A percentile compares a stretch with the other conserved stretches of the same genome.
Conservation (phyloP, 2,797 vertebrate species). For the Brachyrhaphis roseni region DNA sequence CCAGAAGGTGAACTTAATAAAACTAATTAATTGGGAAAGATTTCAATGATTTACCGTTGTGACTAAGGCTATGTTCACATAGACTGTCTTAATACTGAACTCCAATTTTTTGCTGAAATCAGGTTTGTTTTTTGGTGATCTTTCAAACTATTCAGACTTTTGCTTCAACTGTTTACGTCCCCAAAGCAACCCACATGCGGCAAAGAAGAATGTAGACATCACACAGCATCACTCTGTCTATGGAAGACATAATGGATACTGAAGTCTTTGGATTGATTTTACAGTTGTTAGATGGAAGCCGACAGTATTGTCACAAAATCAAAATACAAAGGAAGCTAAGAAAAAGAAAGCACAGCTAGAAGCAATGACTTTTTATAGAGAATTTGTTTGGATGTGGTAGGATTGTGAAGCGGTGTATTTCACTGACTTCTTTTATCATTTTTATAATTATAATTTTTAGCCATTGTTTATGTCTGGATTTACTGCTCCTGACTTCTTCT, state of each 20-base stretch:
- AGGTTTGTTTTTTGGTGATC: background rate
- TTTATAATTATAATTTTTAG: no score
- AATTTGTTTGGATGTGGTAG: background rate
- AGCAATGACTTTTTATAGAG: background rate
- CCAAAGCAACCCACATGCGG: no score
- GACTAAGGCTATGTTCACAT: no score
- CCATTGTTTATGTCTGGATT: no score
- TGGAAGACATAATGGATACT: background rate
- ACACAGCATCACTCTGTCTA: background rate
- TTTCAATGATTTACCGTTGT: no score
- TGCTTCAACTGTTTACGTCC: background rate
- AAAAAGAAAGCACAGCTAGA: background rate
- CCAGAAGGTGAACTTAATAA: background rate
- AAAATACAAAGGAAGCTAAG: background rate
- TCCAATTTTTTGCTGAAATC: background rate
- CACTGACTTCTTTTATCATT: no score
- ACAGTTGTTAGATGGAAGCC: background rate
- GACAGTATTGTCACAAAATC: background rate
- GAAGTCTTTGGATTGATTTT: no score
- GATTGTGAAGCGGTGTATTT: no score
- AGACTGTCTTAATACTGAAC: no score
- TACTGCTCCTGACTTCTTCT: no score
- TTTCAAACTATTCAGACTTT: background rate
- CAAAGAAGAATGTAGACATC: background rate
- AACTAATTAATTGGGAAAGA: no score